These are phyloP conservation scores for Urocyon cinereoargenteus DNA, from an alignment of 2,797 vertebrate genomes.

Conservation along the genomic window DNA sequence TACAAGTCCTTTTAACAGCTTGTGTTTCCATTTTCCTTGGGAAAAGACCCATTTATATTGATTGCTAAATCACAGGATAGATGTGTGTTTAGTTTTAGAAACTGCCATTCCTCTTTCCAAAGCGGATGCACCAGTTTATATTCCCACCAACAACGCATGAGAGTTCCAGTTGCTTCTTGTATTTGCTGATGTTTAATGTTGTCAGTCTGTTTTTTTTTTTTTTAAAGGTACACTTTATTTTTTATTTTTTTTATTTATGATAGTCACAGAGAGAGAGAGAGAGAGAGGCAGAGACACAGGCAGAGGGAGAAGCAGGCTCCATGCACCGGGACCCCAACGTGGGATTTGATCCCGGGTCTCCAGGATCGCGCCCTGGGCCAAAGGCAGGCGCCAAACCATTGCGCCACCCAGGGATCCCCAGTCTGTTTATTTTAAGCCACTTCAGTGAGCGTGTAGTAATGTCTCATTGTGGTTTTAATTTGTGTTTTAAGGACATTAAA, in stretches of 20 bases:
- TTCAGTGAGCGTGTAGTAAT: not conserved
- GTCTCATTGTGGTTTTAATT: not conserved
- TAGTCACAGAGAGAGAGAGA: too few relatives aligned
- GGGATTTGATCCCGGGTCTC: too few relatives aligned
- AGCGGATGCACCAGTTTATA: not conserved
- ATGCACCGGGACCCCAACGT: too few relatives aligned
- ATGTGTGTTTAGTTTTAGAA: conserved; percentile 18
- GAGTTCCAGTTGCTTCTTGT: conserved; percentile 17
- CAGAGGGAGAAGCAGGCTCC: too few relatives aligned
- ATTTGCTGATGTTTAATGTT: not conserved
- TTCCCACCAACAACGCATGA: not conserved
- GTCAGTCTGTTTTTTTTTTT: conserved; percentile 17
- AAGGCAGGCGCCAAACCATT: too few relatives aligned
- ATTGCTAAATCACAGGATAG: not conserved
- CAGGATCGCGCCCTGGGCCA: too few relatives aligned
- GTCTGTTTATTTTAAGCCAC: conserved; percentile 14
- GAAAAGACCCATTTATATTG: not conserved
- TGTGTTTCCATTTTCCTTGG: conserved; percentile 33
- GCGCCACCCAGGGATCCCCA: too few relatives aligned
- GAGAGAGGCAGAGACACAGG: too few relatives aligned
- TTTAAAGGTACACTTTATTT: too few relatives aligned
- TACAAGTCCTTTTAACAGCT: too few relatives aligned
- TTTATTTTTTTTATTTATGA: too few relatives aligned
- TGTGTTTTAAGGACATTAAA: conserved; percentile 28
- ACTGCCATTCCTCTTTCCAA: not conserved